Percentiles rank a stretch among this genome's conserved stretches.
phyloP scores from a whole-genome alignment of 2,888 invertebrate genomes.

The Lepidonotus clava region DNA sequence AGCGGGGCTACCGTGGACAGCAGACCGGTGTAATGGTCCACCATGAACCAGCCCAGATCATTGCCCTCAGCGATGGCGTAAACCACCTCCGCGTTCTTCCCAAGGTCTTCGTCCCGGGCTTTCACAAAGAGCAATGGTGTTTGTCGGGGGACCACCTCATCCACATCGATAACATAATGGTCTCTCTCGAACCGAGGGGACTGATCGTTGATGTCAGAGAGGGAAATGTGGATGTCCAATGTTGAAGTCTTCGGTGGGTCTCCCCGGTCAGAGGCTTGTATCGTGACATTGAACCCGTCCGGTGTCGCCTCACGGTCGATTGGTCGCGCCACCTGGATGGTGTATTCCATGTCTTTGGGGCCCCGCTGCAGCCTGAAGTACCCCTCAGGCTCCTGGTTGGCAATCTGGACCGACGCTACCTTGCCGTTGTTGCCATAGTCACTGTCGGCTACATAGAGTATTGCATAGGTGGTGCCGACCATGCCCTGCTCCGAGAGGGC shows the following conservation, averaged over 20 bases:
- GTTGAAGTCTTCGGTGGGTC: constrained; percentile 72
- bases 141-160: constrained; percentile 93
- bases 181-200: constrained; percentile 87
- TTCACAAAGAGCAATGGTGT: constrained; percentile 93
- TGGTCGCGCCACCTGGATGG: constrained; percentile 88
- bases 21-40: constrained; percentile 94
- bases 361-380: constrained; percentile 87
- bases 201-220: constrained; percentile 91
- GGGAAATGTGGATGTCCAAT: constrained; percentile 87
- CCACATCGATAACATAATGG: constrained; percentile 91
- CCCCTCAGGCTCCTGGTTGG: constrained; percentile 93
- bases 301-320: constrained; percentile 90
- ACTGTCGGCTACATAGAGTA: constrained; percentile 90
- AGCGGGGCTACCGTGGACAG: constrained; percentile 90
- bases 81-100: constrained; percentile 90
- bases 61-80: constrained; percentile 90
- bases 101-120: constrained; percentile 91
- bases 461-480: constrained; percentile 90
- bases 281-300: constrained; percentile 91
- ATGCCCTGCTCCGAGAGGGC: constrained; percentile 89
- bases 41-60: constrained; percentile 91
- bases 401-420: constrained; percentile 84
- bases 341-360: constrained; percentile 77
- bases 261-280: constrained; percentile 92
- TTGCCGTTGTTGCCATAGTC: constrained; percentile 93